These are phyloP conservation scores for Galeopterus variegatus DNA, from an alignment of 2,113 vertebrate species.

Conservation along the genomic window DNA sequence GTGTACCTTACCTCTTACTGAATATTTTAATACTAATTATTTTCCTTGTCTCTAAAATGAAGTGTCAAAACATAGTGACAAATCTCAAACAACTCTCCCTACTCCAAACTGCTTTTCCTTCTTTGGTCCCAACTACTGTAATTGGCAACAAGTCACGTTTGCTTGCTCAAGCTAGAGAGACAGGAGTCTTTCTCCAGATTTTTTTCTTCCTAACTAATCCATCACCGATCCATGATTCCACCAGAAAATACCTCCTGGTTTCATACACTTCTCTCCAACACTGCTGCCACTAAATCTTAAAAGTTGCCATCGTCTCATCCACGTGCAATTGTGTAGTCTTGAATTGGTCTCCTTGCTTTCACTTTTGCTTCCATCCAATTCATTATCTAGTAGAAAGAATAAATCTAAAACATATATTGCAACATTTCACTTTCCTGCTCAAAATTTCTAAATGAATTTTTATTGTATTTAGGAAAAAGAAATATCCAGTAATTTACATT, in stretches of 20 bases:
- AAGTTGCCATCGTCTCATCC: neutral
- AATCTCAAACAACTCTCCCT: neutral
- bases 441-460: neutral
- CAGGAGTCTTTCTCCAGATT: neutral
- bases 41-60: neutral
- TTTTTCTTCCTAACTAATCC: neutral
- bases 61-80: neutral
- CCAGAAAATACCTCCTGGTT: neutral
- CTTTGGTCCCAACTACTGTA: neutral
- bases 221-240: neutral
- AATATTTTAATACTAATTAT: neutral
- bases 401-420: neutral
- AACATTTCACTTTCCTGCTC: neutral
- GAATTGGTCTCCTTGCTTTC: neutral
- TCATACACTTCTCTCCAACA: neutral
- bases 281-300: neutral
- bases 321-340: accelerated
- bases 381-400: neutral
- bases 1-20: neutral
- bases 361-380: neutral
- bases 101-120: neutral
- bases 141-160: neutral
- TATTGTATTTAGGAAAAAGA: neutral
- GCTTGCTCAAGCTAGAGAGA: neutral
- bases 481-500: neutral